Evolutionary conservation across 2,797 vertebrate species (phyloP), one percentile per base, ranked within the genome.

Genomic region (Chelon labrosus): DNA sequence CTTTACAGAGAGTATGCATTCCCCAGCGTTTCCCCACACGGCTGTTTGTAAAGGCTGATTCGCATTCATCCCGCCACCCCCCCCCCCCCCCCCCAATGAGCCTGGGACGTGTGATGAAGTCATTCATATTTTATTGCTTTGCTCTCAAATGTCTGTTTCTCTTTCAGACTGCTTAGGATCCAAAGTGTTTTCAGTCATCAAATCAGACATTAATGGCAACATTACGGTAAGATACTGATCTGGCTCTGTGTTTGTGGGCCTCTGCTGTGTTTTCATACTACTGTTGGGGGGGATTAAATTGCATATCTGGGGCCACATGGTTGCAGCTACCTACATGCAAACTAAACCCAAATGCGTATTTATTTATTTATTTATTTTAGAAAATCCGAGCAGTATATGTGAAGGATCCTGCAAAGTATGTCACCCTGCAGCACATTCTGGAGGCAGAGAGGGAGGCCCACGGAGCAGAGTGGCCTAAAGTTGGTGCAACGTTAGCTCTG

Each of bases 161-260:
- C 62, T 90, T 86, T 38, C 76, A 99, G 98, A 99, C 82, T 98
- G 97, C 88, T 91, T 99, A 47, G 98, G 97, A 31, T 95, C 97
- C 17, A 94, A 92, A 12, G 94, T 99, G 37, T 99, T 99, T 77
- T 92, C 94, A 0, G 87, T 97, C 0, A 96, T 99, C 91, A 99
- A 98, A 88, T 95, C 97, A 0, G 98, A 99, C 85, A 95, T 99
- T 49, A 91, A 87, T 17, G 96, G 97, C 49, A 99, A 99, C 79
- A 99, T 99, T 82, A 96, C 93, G 86, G 98, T 98, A 91, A 76
- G 70, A 60, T 31, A 8, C 17, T 19, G 11, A 17, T 27, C 10
- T 44, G 2, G 27, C 3, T 59, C 3, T 42, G 9, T 17, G 7
- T 35, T 0, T 65, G 3, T 13, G 10, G 38, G 0, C 6, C 0